Conservation (phyloP, 2,113 vertebrate genomes). For the Pygoscelis antarcticus region DNA sequence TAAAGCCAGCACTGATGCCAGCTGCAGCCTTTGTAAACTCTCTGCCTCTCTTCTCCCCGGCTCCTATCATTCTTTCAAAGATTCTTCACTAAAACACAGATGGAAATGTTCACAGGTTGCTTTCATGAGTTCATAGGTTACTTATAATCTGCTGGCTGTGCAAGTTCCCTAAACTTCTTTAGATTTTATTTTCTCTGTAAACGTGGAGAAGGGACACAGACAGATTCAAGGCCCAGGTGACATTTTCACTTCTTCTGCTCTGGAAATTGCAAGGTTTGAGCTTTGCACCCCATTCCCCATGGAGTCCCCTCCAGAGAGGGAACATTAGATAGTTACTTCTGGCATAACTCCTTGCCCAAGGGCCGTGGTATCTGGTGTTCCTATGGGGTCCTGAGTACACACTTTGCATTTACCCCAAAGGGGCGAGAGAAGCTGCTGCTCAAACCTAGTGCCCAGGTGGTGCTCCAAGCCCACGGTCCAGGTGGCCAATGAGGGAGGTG, state of each 20-base stretch:
- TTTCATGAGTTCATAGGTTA: slow-evolving; percentile 27
- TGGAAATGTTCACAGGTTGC: slow-evolving; percentile 13
- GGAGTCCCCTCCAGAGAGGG: not conserved
- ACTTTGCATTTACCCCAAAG: not conserved
- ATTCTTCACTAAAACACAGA: slow-evolving; percentile 28
- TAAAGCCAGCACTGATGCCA: not conserved
- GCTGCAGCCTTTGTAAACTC: not conserved
- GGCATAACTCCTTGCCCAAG: not conserved
- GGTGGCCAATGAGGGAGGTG: not conserved
- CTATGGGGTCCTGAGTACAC: not conserved
- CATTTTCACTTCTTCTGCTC: not conserved
- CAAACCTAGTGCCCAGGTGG: not conserved
- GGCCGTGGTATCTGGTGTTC: not conserved
- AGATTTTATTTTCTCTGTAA: slow-evolving; percentile 31
- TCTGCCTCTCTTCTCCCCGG: not conserved
- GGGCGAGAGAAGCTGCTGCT: not conserved
- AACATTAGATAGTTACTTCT: not conserved
- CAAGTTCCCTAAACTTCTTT: slow-evolving; percentile 1
- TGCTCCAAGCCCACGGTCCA: not conserved
- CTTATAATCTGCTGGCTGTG: not conserved
- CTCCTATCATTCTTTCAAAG: not conserved
- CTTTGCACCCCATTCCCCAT: slow-evolving; percentile 3
- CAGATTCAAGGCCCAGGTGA: not conserved
- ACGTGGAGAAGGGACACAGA: slow-evolving; percentile 25
- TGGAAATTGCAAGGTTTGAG: not conserved